These are phyloP conservation scores for Ophion slaviceki DNA, from an alignment of 2,888 invertebrate species.

Conservation along the genomic window DNA sequence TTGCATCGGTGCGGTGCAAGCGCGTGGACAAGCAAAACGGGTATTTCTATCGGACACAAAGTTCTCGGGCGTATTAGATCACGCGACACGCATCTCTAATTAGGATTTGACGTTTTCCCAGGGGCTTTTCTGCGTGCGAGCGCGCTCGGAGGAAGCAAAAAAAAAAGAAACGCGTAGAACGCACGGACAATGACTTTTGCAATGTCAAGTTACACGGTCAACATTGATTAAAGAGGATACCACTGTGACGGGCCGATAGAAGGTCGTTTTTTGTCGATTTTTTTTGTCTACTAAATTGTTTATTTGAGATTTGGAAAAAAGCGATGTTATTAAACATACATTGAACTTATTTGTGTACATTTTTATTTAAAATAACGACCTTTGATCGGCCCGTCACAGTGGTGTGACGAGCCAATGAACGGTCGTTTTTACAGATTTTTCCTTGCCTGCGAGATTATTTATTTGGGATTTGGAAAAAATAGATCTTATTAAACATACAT, in stretches of 20 bases:
- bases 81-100: conserved; percentile 64
- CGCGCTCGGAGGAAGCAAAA: background rate
- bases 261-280: background rate
- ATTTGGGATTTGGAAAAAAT: too few species aligned
- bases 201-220: conserved; percentile 41
- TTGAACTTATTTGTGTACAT: background rate
- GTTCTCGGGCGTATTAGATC: conserved; percentile 22
- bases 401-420: background rate
- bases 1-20: conserved; percentile 16
- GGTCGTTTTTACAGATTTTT: background rate
- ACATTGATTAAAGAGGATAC: conserved; percentile 10
- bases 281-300: too few species aligned
- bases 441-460: background rate
- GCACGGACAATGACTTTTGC: conserved; percentile 50
- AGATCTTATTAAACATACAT: too few species aligned
- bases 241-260: too few species aligned
- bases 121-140: conserved; percentile 28
- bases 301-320: too few species aligned
- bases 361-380: background rate
- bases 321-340: too few species aligned
- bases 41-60: conserved; percentile 3
- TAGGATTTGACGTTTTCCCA: conserved; percentile 53
- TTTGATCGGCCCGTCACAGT: background rate
- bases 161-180: conserved; percentile 8
- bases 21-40: conserved; percentile 15